These are phyloP conservation scores for Nephotettix cincticeps DNA, from an alignment of 1,140 invertebrate species.

Conservation along the genomic window DNA sequence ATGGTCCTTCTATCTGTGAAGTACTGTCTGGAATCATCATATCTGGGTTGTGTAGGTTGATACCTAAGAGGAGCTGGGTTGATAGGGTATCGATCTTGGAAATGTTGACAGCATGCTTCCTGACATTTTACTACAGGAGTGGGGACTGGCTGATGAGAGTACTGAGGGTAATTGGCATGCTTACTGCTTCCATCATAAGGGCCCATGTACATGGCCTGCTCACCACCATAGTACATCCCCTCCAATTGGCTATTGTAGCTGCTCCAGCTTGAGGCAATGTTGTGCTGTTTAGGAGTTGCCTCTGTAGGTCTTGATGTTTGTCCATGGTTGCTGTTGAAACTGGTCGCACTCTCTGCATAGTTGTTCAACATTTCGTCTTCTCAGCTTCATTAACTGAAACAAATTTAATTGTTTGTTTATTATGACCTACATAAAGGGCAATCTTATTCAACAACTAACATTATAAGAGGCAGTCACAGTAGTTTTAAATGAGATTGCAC, in stretches of 20 bases:
- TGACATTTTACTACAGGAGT: slow-evolving; percentile 9
- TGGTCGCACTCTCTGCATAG: slow-evolving; percentile 8
- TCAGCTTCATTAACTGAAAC: slow-evolving; percentile 10
- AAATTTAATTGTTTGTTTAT: too few relatives aligned
- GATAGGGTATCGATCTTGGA: slow-evolving; percentile 8
- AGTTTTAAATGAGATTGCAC: too few relatives aligned
- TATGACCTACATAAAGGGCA: too few relatives aligned
- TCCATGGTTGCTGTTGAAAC: slow-evolving; percentile 21
- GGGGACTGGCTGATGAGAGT: slow-evolving; percentile 19
- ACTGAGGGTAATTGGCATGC: slow-evolving; percentile 16
- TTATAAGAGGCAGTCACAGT: too few relatives aligned
- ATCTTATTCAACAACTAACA: too few relatives aligned
- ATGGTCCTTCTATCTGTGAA: slow-evolving; percentile 2
- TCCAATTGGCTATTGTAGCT: slow-evolving; percentile 16
- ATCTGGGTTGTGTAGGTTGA: slow-evolving; percentile 5
- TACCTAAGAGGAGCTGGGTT: slow-evolving; percentile 19
- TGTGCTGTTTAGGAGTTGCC: background rate
- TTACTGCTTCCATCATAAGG: background rate
- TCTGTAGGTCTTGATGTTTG: slow-evolving; percentile 12
- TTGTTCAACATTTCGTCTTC: slow-evolving; percentile 19
- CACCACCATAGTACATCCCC: slow-evolving; percentile 14
- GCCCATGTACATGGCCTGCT: slow-evolving; percentile 16
- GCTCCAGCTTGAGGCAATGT: slow-evolving; percentile 13
- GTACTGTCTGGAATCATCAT: slow-evolving; percentile 11
- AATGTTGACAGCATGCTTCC: slow-evolving; percentile 21